Evolutionary conservation across 2,888 invertebrate genomes (phyloP).

Genomic region (Plebejus anna): DNA sequence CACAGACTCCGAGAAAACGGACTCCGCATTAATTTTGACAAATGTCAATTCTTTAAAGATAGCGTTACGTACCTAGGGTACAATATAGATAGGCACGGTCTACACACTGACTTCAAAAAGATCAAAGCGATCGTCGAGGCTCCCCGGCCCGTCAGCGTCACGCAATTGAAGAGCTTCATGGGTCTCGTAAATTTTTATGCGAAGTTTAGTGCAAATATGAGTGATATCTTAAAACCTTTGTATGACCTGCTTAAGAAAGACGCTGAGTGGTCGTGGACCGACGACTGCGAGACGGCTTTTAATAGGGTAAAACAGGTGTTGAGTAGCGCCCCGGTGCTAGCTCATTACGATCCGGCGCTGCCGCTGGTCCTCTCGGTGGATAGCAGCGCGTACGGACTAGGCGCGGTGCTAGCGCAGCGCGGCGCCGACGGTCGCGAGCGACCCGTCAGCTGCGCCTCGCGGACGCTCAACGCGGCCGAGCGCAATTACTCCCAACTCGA

Average conservation of each 20-base stretch:
- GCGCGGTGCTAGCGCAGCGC: conserved; percentile 31
- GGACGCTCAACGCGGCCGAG: conserved; percentile 32
- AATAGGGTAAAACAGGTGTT: conserved; percentile 28
- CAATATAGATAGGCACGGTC: too few relatives aligned
- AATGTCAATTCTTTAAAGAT: conserved; percentile 23
- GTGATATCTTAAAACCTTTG: conserved; percentile 30
- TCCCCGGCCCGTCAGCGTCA: conserved; percentile 32
- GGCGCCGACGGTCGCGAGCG: conserved; percentile 32
- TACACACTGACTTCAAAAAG: background rate
- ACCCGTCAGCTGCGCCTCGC: conserved; percentile 40
- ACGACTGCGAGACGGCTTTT: conserved; percentile 32
- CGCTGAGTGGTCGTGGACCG: conserved; percentile 26
- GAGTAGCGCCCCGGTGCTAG: conserved; percentile 29
- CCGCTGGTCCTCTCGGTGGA: conserved; percentile 25
- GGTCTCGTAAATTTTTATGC: conserved; percentile 33
- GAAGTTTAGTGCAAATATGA: conserved; percentile 29
- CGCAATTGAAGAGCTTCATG: conserved; percentile 33
- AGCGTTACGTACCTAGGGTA: conserved; percentile 25
- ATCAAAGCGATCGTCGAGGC: conserved; percentile 21
- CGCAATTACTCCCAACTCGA: conserved; percentile 41
- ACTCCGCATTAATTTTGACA: too few relatives aligned
- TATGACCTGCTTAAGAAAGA: conserved; percentile 32
- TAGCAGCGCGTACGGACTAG: conserved; percentile 29
- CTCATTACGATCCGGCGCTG: conserved; percentile 33
- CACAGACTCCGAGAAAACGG: conserved; percentile 33